A percentile compares a stretch with the other conserved stretches of the same genome.
Evolutionary conservation across 35 echinoderm and acorn worm species (phyloP).

Genomic region (Apostichopus parvimensis): DNA sequence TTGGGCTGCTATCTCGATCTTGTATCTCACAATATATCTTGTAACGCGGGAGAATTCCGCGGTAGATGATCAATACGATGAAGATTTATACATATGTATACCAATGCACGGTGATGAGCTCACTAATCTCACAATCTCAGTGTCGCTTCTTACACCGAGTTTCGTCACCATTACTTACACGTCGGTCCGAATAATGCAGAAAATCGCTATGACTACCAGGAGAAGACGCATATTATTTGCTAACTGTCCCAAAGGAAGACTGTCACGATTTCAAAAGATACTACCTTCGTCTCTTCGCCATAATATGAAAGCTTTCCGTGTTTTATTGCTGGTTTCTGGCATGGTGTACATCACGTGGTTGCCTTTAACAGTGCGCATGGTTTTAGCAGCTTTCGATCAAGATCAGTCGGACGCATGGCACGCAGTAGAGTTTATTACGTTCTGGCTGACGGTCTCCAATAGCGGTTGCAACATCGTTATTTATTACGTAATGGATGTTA

Average conservation of each 20-base stretch:
- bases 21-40: background rate
- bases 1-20: background rate
- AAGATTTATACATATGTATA: slow-evolving; percentile 31
- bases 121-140: background rate
- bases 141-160: slow-evolving; percentile 54
- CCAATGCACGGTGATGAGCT: slow-evolving; percentile 13
- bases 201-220: slow-evolving; percentile 10
- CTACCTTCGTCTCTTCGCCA: slow-evolving; percentile 40
- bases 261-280: background rate
- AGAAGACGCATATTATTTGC: slow-evolving; percentile 34
- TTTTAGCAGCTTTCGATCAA: background rate
- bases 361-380: slow-evolving; percentile 28
- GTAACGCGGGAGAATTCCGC: background rate
- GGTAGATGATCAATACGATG: slow-evolving; percentile 16
- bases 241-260: background rate
- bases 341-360: slow-evolving; percentile 65
- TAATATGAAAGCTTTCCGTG: slow-evolving; percentile 56
- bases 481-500: slow-evolving; percentile 61
- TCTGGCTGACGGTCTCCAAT: slow-evolving; percentile 61
- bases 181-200: slow-evolving; percentile 33
- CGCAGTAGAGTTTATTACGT: slow-evolving; percentile 20
- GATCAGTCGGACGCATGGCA: background rate
- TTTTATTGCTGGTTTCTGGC: slow-evolving; percentile 56
- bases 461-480: slow-evolving; percentile 59
- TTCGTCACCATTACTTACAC: slow-evolving; percentile 64